Base-by-base conservation (phyloP, 2,113 vertebrate genomes). In the Cranoglanis bouderius region DNA sequence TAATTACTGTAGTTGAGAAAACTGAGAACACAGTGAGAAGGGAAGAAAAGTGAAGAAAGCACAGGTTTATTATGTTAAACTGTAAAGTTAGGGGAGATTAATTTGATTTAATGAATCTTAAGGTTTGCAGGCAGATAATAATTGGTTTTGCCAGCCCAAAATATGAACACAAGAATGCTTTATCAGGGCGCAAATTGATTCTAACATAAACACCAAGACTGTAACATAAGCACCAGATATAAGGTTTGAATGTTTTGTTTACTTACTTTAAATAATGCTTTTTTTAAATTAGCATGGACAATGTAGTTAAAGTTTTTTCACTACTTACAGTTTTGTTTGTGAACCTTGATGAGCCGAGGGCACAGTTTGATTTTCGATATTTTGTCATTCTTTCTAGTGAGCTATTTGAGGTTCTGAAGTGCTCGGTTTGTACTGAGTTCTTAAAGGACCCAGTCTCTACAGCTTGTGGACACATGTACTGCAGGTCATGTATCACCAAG, bases 381-480 rank as follows among this genome's bases (percentile, higher is more conserved):
- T 21, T 74, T 74, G 65, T 32, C 13, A 70, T 24, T 40, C 19
- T 21, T 74, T 74, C 19, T 74, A 74, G 78, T 55, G 51, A 53
- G 29, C 78, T 82, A 0, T 35, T 82, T n/a, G 43, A 82, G 26
- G 29, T 55, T 4, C n/a, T 82, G 51, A 82, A 55, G 51, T 82
- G 78, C 78, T 82, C 51, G 7, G 1, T 82, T 82, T 82, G 78
- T 82, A 53, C 49, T 18, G 16, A 82, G 46, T n/a, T 19, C 14
- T 32, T 82, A 16, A 82, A 82, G 13, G 78, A 82, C 46, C 78
- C 78, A 16, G 78, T 82, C 49, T 82, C 5, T 55, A 55, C 78
- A 35, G 55, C 78, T 10, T 82, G 78, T 55, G 78, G 78, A 82
- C 49, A 82, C 49, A 82, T n/a, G 0, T 82, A 55, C 49, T 82